Base-by-base conservation (phyloP, 2,113 vertebrate species). In the Australoheros scitulus region DNA sequence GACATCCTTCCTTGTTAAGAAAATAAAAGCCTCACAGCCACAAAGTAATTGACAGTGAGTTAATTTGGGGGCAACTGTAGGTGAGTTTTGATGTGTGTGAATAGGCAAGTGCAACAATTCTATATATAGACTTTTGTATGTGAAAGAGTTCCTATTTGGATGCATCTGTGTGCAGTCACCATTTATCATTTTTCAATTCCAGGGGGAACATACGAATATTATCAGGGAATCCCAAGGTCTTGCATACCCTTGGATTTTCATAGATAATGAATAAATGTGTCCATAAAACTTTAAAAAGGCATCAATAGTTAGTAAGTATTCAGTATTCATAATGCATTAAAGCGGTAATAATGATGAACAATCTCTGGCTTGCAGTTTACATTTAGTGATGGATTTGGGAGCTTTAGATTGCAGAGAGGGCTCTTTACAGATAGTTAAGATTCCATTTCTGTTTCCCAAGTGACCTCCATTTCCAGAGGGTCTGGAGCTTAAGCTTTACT, bases 351-450 rank as follows among this genome's bases (percentile, higher is more conserved):
- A 80, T 92, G 88, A 93, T 61, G 81, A 92, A 92, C 79, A 77
- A 75, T 74, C 79, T 87, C 80, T 80, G 64, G 77, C 86, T 90
- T 91, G 82, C 59, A 58, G 84, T 91, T 91, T 87, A 83, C 89
- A 82, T 88, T 81, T 85, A 79, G 77, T 78, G 83, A 85, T 90
- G 80, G 87, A 93, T 94, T 79, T 82, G 83, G 83, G 75, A 77
- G 82, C 76, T 88, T 87, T 80, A 81, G 85, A 90, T 92, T 89
- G 84, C 72, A 64, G 26, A 22, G 24, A 64, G 58, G 52, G 77
- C 82, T 89, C 91, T 92, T 90, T 88, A 90, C 83, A 89, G 81
- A 82, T 94, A 88, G 89, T 92, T 93, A 91, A 89, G 84, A 93
- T 94, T 93, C 91, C 84, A 89, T 93, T 91, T 92, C 87, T 91